Evolutionary conservation across 2,888 invertebrate species (phyloP).

Genomic region (Agonum fuliginosum): DNA sequence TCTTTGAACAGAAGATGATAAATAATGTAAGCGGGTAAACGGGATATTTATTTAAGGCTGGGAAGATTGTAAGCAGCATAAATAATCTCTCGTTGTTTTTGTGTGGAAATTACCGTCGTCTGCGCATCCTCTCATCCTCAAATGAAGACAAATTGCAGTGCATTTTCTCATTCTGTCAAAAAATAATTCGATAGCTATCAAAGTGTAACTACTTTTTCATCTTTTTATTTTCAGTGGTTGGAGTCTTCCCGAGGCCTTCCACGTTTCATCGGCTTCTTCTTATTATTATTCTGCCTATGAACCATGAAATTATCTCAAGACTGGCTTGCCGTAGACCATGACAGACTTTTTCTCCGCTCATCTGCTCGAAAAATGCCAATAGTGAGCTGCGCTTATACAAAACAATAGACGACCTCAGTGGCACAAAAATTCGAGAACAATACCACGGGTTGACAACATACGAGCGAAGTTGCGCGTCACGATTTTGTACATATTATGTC

Average conservation of each 20-base stretch:
- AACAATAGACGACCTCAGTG: slow-evolving; percentile 41
- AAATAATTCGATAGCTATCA: slow-evolving; percentile 52
- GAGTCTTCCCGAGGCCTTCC: not conserved
- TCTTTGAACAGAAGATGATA: no score
- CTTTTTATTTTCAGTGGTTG: slow-evolving; percentile 37
- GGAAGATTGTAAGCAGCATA: not conserved
- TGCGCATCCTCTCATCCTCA: not conserved
- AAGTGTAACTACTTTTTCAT: slow-evolving; percentile 51
- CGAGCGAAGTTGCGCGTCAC: slow-evolving; percentile 44
- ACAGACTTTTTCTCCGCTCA: slow-evolving; percentile 45
- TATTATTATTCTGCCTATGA: slow-evolving; percentile 59
- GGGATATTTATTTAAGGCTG: no score
- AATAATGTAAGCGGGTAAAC: no score
- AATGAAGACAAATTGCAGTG: slow-evolving; percentile 26
- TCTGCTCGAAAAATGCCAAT: slow-evolving; percentile 36
- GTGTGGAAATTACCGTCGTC: not conserved
- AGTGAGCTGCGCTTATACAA: slow-evolving; percentile 33
- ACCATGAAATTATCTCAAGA: slow-evolving; percentile 57
- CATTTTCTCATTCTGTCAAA: slow-evolving; percentile 38
- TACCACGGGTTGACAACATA: slow-evolving; percentile 53
- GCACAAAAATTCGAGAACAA: slow-evolving; percentile 53
- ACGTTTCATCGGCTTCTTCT: slow-evolving; percentile 53
- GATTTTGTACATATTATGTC: slow-evolving; percentile 56
- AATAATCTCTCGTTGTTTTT: not conserved
- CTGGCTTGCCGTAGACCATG: slow-evolving; percentile 49